Percentiles rank a stretch among this genome's conserved stretches.
Evolutionary conservation across 2,113 vertebrate genomes (phyloP).

Genomic region (Aptenodytes forsteri): DNA sequence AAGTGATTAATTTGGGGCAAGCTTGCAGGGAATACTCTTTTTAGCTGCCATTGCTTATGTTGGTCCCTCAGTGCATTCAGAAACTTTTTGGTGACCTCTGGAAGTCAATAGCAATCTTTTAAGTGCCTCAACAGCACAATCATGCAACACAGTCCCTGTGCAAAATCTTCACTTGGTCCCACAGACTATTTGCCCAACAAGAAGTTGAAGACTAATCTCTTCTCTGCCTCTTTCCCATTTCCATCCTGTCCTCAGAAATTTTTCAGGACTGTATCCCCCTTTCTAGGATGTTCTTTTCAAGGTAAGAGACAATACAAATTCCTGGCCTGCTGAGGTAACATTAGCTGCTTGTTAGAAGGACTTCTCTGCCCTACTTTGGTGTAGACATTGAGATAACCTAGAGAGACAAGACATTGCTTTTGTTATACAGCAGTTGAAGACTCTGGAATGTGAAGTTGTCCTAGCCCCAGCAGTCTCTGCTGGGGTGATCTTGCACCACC

Average conservation of each 20-base stretch:
- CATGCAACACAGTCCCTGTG: not conserved
- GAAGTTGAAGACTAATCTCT: not conserved
- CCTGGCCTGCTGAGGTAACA: not conserved
- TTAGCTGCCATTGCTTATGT: not conserved
- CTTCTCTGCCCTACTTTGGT: not conserved
- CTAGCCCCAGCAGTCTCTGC: not conserved
- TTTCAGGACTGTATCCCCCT: not conserved
- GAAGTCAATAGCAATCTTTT: not conserved
- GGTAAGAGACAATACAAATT: not conserved
- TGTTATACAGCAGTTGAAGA: not conserved
- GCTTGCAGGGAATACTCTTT: not conserved
- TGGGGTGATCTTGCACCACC: not conserved
- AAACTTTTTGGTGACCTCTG: not conserved
- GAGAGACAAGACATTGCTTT: not conserved
- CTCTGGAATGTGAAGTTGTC: not conserved
- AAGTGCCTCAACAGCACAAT: not conserved
- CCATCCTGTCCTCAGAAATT: not conserved
- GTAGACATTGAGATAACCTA: not conserved
- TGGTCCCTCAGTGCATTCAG: not conserved
- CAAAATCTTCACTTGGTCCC: not conserved
- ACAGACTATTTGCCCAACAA: not conserved
- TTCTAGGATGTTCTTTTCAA: not conserved
- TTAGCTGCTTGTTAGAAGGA: not conserved
- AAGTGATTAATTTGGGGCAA: not conserved
- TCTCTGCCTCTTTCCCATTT: not conserved